phyloP scores from a whole-genome alignment of 2,888 invertebrate species.

The Megastigmus dorsalis region DNA sequence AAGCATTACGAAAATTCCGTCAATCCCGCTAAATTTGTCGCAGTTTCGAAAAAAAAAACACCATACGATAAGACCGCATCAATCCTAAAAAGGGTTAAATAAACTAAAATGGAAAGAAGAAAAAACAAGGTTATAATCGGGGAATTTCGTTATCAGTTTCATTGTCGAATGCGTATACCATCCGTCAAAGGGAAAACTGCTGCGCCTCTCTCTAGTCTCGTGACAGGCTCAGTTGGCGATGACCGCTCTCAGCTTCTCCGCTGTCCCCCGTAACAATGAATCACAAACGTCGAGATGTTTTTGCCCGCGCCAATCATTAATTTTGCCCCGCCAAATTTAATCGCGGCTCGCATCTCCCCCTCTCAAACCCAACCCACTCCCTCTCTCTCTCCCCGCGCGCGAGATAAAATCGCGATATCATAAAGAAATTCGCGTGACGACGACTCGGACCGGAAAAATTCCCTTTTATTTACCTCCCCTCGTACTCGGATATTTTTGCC shows the following conservation, averaged over 20 bases:
- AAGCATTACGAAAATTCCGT: too few species aligned
- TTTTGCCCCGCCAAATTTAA: slow-evolving; percentile 43
- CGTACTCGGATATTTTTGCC: too few species aligned
- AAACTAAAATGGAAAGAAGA: background rate
- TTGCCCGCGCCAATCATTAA: slow-evolving; percentile 46
- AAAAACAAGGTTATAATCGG: slow-evolving; percentile 1
- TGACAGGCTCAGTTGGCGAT: background rate
- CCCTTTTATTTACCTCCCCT: background rate
- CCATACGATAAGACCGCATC: too few species aligned
- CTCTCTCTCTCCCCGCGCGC: background rate
- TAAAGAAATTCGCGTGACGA: slow-evolving; percentile 22
- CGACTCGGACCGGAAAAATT: slow-evolving; percentile 25
- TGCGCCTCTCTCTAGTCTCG: too few species aligned
- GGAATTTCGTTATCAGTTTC: slow-evolving; percentile 17
- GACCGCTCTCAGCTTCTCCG: too few species aligned
- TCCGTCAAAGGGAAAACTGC: slow-evolving; percentile 23
- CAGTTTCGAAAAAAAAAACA: too few species aligned
- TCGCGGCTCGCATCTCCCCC: slow-evolving; percentile 11
- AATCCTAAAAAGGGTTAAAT: too few species aligned
- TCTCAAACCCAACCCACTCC: too few species aligned
- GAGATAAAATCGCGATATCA: slow-evolving; percentile 36
- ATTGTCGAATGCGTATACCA: slow-evolving; percentile 22
- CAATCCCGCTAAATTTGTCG: too few species aligned
- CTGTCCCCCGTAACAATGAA: slow-evolving; percentile 39
- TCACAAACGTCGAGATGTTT: slow-evolving; percentile 35